These are phyloP conservation scores for Thecocarcelia acutangulata DNA, from an alignment of 2,888 invertebrate species.

Conservation along the genomic window DNA sequence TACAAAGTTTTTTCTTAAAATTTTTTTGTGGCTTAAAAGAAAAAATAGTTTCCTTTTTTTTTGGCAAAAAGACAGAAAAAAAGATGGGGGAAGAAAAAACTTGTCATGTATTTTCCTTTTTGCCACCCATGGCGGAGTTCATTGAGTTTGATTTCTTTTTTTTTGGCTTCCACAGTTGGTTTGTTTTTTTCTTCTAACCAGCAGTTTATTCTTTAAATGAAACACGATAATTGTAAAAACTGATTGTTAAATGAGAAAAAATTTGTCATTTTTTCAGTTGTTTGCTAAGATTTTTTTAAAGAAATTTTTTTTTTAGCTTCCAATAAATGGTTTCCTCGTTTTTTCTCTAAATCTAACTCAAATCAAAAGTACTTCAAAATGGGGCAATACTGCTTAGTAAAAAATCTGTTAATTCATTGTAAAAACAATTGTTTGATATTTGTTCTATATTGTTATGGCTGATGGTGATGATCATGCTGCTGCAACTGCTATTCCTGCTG, in stretches of 20 bases:
- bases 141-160: conserved; percentile 66
- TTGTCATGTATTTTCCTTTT: conserved; percentile 70
- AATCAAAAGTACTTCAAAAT: conserved; percentile 47
- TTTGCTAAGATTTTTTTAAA: conserved; percentile 22
- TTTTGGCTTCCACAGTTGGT: conserved; percentile 11
- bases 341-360: conserved; percentile 4
- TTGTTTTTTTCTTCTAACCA: conserved; percentile 1
- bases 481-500: conserved; percentile 24
- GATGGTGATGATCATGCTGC: conserved; percentile 25
- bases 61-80: conserved; percentile 70
- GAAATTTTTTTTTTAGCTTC: background rate
- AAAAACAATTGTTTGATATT: conserved; percentile 61
- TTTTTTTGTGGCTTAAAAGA: background rate
- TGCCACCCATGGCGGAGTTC: conserved; percentile 77
- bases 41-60: conserved; percentile 68
- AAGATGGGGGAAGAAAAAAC: conserved; percentile 52
- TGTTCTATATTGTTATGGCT: conserved; percentile 46
- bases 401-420: conserved; percentile 59
- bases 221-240: conserved; percentile 65
- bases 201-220: conserved; percentile 36
- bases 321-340: background rate
- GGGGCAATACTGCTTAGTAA: conserved; percentile 1
- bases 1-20: conserved; percentile 4
- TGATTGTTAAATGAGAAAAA: conserved; percentile 46
- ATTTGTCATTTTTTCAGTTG: conserved; percentile 30